Evolutionary conservation across 2,797 vertebrate genomes (phyloP).

Genomic region (Pampus argenteus): DNA sequence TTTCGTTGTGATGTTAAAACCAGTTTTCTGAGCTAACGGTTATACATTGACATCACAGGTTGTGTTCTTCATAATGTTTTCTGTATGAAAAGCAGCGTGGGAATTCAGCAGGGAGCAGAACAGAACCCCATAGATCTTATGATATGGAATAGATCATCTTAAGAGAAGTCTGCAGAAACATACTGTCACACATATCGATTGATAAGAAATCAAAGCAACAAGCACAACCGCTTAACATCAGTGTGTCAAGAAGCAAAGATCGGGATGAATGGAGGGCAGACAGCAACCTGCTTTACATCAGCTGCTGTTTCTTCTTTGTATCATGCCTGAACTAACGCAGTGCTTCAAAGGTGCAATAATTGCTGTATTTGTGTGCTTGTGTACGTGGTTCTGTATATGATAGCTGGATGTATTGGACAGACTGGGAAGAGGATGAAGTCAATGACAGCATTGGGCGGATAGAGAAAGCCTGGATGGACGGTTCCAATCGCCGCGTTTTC

Average conservation of each 20-base stretch:
- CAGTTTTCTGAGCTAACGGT: constrained; percentile 9
- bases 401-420: constrained; percentile 99
- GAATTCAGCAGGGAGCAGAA: constrained; percentile 7
- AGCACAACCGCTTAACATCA: constrained; percentile 36
- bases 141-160: constrained; percentile 43
- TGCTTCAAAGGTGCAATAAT: constrained; percentile 13
- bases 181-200: constrained; percentile 56
- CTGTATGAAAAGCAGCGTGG: constrained; percentile 25
- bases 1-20: neutral
- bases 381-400: constrained; percentile 12
- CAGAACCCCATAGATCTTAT: constrained; percentile 20
- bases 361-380: neutral
- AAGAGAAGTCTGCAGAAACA: constrained; percentile 43
- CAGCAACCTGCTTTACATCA: constrained; percentile 27
- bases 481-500: constrained; percentile 92
- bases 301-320: neutral
- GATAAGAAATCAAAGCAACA: constrained; percentile 61
- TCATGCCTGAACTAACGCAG: neutral
- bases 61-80: constrained; percentile 22
- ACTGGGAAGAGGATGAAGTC: constrained; percentile 99
- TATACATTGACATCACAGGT: constrained; percentile 11
- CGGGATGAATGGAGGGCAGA: constrained; percentile 32
- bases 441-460: constrained; percentile 98
- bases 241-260: constrained; percentile 26
- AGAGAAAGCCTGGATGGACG: constrained; percentile 99